A percentile compares a stretch with the other conserved stretches of the same genome.
These are phyloP conservation scores for Apis cerana DNA, from an alignment of 1,140 invertebrate species.

Conservation along the genomic window DNA sequence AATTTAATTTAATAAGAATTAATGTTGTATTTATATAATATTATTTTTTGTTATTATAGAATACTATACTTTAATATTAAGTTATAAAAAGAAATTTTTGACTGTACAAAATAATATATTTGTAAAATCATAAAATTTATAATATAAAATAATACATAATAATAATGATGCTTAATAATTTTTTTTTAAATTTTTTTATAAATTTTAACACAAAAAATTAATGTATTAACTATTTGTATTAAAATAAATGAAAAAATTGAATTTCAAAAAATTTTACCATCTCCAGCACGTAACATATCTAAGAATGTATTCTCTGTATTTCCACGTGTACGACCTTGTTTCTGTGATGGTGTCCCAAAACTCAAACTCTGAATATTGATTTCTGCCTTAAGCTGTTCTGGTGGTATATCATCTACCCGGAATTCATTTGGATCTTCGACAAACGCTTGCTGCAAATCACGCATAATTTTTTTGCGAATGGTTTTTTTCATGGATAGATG, in stretches of 20 bases:
- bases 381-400: conserved; percentile 86
- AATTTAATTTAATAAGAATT: no score
- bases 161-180: no score
- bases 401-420: conserved; percentile 85
- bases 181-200: no score
- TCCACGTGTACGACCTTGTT: conserved; percentile 80
- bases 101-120: no score
- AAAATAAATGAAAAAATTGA: not conserved
- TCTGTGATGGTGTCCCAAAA: conserved; percentile 80
- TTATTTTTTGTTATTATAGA: no score
- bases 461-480: conserved; percentile 92
- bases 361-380: conserved; percentile 86
- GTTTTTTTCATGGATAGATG: conserved; percentile 94
- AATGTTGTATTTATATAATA: no score
- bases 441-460: conserved; percentile 89
- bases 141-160: no score
- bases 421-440: conserved; percentile 89
- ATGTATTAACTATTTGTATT: not conserved
- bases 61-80: no score
- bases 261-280: conserved; percentile 48
- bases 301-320: conserved; percentile 85
- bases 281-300: conserved; percentile 85
- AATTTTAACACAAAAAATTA: not conserved
- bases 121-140: no score
- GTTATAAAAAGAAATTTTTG: no score